These are phyloP conservation scores for Pterois miles DNA, from an alignment of 2,797 vertebrate species.

Conservation along the genomic window DNA sequence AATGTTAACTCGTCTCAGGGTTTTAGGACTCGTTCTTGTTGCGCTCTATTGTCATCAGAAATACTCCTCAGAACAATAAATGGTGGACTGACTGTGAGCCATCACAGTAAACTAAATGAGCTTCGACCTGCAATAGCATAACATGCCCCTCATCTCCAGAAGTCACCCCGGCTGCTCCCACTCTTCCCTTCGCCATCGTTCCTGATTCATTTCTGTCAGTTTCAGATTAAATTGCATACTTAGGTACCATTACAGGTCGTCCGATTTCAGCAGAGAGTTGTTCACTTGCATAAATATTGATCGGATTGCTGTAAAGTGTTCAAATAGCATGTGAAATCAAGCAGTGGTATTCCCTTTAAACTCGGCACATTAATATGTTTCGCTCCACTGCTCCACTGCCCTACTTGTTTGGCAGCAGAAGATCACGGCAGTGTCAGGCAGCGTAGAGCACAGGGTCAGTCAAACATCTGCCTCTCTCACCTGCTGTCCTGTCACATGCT, in stretches of 20 bases:
- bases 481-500: conserved; percentile 60
- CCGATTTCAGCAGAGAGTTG: conserved; percentile 40
- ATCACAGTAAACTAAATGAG: conserved; percentile 27
- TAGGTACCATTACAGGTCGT: conserved; percentile 44
- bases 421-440: conserved; percentile 52
- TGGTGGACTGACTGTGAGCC: conserved; percentile 9
- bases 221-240: conserved; percentile 51
- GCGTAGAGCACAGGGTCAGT: conserved; percentile 56
- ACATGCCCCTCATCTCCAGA: conserved; percentile 26
- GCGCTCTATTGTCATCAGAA: conserved; percentile 5
- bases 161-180: conserved; percentile 19
- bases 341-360: conserved; percentile 34
- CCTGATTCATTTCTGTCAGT: conserved; percentile 38
- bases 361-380: conserved; percentile 38
- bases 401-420: conserved; percentile 54
- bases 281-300: conserved; percentile 65
- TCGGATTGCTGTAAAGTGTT: conserved; percentile 34
- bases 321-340: conserved; percentile 47
- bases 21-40: too few relatives aligned
- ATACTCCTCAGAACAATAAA: conserved; percentile 27
- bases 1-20: too few relatives aligned
- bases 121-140: conserved; percentile 40
- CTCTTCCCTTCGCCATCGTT: conserved; percentile 12
- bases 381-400: conserved; percentile 41
- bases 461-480: conserved; percentile 73